Evolutionary conservation across 2,113 vertebrate species (phyloP).

Genomic region (Brevimyrus niger): DNA sequence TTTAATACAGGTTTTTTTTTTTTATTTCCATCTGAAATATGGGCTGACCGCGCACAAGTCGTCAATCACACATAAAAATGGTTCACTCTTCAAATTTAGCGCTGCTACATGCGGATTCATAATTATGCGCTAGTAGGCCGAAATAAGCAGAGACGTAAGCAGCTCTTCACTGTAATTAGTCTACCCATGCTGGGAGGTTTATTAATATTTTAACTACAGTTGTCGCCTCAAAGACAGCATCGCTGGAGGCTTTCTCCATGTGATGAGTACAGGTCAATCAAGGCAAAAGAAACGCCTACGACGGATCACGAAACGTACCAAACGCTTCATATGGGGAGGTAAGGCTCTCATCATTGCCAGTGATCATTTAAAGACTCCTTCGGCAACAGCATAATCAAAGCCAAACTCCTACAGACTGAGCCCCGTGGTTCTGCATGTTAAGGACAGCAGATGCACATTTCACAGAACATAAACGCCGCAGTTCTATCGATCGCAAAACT

Average conservation of each 20-base stretch:
- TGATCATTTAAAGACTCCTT: neutral
- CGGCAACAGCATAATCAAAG: neutral
- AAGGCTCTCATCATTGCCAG: neutral
- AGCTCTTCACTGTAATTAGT: neutral
- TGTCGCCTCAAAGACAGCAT: neutral
- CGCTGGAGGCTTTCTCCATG: neutral
- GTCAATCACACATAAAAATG: neutral
- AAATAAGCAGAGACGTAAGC: neutral
- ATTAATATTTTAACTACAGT: constrained; percentile 16
- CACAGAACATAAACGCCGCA: neutral
- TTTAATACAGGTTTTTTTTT: too few species aligned
- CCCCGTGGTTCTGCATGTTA: neutral
- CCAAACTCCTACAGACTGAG: neutral
- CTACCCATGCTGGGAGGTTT: neutral
- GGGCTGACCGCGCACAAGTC: neutral
- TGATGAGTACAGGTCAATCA: neutral
- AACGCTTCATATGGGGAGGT: neutral
- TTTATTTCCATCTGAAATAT: neutral
- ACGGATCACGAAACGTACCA: neutral
- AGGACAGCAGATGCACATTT: neutral
- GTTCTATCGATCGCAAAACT: neutral
- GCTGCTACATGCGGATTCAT: neutral
- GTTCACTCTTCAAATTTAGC: neutral
- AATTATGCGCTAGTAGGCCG: neutral
- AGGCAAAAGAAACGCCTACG: neutral